A percentile compares a stretch with the other conserved stretches of the same genome.
phyloP scores from a whole-genome alignment of 2,888 invertebrate genomes.

The Clistopyga incitator region DNA sequence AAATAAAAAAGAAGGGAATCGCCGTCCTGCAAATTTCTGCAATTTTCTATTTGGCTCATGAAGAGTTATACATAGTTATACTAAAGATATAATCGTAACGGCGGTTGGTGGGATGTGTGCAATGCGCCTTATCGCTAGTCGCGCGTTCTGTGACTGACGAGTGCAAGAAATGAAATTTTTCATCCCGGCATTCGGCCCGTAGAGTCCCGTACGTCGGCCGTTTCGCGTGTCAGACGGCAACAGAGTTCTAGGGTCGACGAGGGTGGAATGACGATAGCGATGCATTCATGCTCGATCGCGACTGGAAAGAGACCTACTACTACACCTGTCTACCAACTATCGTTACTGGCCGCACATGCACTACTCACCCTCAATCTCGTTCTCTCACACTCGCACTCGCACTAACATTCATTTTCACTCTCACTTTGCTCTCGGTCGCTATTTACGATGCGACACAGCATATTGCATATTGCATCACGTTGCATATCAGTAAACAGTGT shows the following conservation, averaged over 20 bases:
- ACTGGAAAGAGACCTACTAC: slow-evolving; percentile 40
- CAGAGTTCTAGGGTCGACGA: slow-evolving; percentile 10
- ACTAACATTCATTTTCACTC: not conserved
- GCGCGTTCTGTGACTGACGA: slow-evolving; percentile 34
- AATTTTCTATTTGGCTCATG: slow-evolving; percentile 12
- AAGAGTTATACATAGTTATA: not conserved
- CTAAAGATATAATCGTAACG: not conserved
- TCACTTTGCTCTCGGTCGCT: too few species aligned
- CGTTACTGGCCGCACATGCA: slow-evolving; percentile 33
- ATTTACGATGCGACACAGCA: slow-evolving; percentile 9
- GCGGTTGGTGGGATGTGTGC: slow-evolving; percentile 16
- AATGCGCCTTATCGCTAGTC: slow-evolving; percentile 48
- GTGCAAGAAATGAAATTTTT: slow-evolving; percentile 59
- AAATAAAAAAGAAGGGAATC: not conserved
- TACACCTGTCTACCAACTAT: slow-evolving; percentile 20
- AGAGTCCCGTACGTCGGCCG: not conserved
- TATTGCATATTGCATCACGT: slow-evolving; percentile 39
- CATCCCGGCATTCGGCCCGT: slow-evolving; percentile 22
- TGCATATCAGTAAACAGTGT: slow-evolving; percentile 33
- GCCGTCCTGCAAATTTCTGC: slow-evolving; percentile 4
- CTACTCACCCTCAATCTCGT: not conserved
- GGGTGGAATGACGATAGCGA: slow-evolving; percentile 18
- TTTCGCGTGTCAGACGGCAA: slow-evolving; percentile 51
- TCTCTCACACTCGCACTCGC: not conserved
- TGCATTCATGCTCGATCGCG: slow-evolving; percentile 27